phyloP scores from a whole-genome alignment of 2,888 invertebrate species.

The Chloroclysta siterata region DNA sequence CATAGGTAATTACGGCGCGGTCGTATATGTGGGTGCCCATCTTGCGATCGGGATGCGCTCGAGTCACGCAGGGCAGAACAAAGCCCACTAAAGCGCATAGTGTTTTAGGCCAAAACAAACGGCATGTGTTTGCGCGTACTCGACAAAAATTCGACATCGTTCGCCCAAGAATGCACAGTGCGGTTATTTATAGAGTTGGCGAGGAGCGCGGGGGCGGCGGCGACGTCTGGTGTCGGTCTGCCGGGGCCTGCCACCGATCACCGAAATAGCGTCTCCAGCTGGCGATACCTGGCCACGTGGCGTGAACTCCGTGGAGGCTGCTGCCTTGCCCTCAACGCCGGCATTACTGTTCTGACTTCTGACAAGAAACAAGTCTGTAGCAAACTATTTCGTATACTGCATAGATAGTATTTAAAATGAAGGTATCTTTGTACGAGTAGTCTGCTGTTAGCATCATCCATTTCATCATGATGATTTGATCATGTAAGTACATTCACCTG shows the following conservation, averaged over 20 bases:
- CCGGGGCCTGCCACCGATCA: conserved; percentile 86
- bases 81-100: conserved; percentile 36
- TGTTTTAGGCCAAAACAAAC: conserved; percentile 78
- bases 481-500: background rate
- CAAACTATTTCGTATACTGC: background rate
- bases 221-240: conserved; percentile 85
- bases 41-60: conserved; percentile 32
- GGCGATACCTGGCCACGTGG: conserved; percentile 83
- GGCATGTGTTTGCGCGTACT: conserved; percentile 84
- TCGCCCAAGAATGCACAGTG: conserved; percentile 85
- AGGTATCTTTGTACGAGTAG: background rate
- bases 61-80: conserved; percentile 29
- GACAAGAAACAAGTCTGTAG: background rate
- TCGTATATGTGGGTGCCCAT: conserved; percentile 27
- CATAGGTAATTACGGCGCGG: conserved; percentile 33
- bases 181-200: conserved; percentile 79
- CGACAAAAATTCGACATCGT: conserved; percentile 85
- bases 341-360: background rate
- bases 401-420: background rate
- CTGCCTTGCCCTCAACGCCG: conserved; percentile 56
- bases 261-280: conserved; percentile 84
- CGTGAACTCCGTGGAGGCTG: conserved; percentile 54
- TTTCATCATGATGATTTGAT: background rate
- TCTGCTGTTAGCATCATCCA: background rate
- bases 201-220: conserved; percentile 84